phyloP scores from a whole-genome alignment of 1,140 invertebrate genomes.

The Leptinotarsa lineolata region DNA sequence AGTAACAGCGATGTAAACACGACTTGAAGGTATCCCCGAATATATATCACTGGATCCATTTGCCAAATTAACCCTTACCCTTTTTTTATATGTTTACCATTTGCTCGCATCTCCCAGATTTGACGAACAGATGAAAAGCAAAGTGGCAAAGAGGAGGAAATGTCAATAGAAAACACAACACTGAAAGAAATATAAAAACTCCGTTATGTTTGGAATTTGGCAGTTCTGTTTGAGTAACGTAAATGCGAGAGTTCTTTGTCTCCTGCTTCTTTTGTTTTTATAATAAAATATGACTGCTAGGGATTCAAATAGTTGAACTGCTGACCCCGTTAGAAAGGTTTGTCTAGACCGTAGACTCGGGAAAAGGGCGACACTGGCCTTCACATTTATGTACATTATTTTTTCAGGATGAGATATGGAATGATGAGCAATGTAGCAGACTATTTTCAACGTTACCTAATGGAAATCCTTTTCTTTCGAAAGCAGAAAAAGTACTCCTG shows the following conservation, averaged over 20 bases:
- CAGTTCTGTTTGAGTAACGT: neutral
- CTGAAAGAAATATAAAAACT: neutral
- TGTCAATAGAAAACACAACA: conserved; percentile 2
- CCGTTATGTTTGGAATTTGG: neutral
- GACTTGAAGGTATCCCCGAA: neutral
- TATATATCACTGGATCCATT: conserved; percentile 16
- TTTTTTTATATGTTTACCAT: conserved; percentile 19
- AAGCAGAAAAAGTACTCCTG: too few relatives aligned
- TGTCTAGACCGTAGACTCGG: neutral
- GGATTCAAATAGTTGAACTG: neutral
- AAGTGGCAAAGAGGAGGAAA: neutral
- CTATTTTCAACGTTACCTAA: too few relatives aligned
- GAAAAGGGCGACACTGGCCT: too few relatives aligned
- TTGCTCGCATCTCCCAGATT: neutral
- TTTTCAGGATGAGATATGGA: too few relatives aligned
- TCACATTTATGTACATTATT: too few relatives aligned
- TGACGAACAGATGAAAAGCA: conserved; percentile 2
- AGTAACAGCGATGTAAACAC: too few relatives aligned
- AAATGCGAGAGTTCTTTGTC: neutral
- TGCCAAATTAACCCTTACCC: conserved; percentile 15
- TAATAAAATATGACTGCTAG: neutral
- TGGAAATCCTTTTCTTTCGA: too few relatives aligned
- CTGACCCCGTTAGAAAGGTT: neutral
- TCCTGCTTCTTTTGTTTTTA: too few relatives aligned
- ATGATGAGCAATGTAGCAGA: too few relatives aligned